Conservation (phyloP, 2,113 vertebrate species). For the Muntiacus muntjak region DNA sequence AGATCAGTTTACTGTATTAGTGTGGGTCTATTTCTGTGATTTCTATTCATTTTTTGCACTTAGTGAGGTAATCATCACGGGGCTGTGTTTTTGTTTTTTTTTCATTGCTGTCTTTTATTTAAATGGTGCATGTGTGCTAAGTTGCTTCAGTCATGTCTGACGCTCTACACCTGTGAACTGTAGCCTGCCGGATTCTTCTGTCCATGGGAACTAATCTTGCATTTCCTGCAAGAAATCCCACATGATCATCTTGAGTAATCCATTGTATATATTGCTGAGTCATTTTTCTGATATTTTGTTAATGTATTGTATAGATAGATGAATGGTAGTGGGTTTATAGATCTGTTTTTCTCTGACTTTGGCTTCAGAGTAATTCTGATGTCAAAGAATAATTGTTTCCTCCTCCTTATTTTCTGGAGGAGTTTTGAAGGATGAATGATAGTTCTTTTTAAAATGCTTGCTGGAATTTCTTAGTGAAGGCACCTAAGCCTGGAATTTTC, state of each 20-base stretch:
- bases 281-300: not conserved
- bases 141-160: not conserved
- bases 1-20: not conserved
- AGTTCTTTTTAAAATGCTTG: not conserved
- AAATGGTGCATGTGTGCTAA: not conserved
- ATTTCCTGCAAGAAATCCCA: not conserved
- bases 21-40: not conserved
- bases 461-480: not conserved
- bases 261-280: not conserved
- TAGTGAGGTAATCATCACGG: not conserved
- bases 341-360: not conserved
- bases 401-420: not conserved
- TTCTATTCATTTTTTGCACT: not conserved
- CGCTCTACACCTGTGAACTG: not conserved
- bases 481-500: not conserved
- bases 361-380: not conserved
- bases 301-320: not conserved
- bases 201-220: not conserved
- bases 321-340: not conserved
- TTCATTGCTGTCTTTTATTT: not conserved
- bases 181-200: not conserved
- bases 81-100: not conserved
- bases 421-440: not conserved
- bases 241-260: not conserved
- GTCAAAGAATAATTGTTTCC: not conserved